phyloP scores from a whole-genome alignment of 2,113 vertebrate genomes.

The Carlito syrichta region DNA sequence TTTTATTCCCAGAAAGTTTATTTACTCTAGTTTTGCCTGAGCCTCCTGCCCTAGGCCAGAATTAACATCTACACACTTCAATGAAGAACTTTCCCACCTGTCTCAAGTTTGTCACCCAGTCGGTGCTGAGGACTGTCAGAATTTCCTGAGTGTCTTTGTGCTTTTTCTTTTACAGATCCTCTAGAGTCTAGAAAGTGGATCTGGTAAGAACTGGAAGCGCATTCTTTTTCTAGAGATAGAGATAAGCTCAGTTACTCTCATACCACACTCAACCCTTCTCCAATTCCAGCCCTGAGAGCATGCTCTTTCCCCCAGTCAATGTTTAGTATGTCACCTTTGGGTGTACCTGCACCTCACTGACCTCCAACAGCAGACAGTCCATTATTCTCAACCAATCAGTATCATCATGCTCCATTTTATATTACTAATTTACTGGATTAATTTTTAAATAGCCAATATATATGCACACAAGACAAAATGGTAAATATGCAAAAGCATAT shows the following conservation, averaged over 20 bases:
- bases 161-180: background rate
- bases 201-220: background rate
- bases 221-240: background rate
- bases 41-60: background rate
- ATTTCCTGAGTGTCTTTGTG: background rate
- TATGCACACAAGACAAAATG: background rate
- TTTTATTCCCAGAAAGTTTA: background rate
- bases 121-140: background rate
- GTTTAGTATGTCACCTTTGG: background rate
- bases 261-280: background rate
- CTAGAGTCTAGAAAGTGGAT: background rate
- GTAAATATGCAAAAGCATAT: background rate
- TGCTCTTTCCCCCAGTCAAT: accelerated
- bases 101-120: background rate
- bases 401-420: background rate
- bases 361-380: background rate
- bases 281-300: too few relatives aligned
- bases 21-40: background rate
- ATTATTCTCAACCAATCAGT: background rate
- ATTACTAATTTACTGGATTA: background rate
- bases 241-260: background rate
- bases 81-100: background rate
- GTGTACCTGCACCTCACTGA: accelerated
- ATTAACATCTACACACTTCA: accelerated
- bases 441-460: constrained; percentile 12